These are phyloP conservation scores for Triplophysa siluroides DNA, from an alignment of 2,113 vertebrate species.

Conservation along the genomic window DNA sequence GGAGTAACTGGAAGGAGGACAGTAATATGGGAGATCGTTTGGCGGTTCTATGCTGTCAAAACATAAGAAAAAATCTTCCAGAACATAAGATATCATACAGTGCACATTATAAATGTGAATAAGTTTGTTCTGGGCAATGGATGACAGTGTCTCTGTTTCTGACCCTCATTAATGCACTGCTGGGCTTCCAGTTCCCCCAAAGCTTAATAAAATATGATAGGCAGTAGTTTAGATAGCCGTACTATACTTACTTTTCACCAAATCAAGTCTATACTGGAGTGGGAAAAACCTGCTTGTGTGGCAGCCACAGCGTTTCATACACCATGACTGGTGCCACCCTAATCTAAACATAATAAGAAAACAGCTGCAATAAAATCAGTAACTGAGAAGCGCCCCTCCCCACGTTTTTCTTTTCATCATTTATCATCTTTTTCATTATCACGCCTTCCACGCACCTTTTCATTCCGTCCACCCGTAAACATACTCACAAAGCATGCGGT, in stretches of 20 bases:
- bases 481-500: neutral
- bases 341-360: neutral
- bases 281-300: neutral
- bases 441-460: neutral
- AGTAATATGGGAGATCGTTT: conserved; percentile 16
- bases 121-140: conserved; percentile 1
- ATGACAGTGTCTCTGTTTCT: neutral
- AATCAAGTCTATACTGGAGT: neutral
- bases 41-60: conserved; percentile 23
- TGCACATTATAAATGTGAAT: neutral
- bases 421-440: neutral
- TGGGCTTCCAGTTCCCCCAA: neutral
- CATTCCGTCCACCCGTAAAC: neutral
- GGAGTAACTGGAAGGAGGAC: conserved; percentile 52
- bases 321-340: neutral
- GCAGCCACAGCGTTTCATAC: neutral
- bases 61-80: conserved; percentile 23
- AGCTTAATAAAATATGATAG: conserved; percentile 24
- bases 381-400: neutral
- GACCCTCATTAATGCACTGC: conserved; percentile 10
- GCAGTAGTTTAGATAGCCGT: conserved; percentile 10
- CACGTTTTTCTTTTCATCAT: neutral
- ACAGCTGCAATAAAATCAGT: neutral
- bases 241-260: neutral
- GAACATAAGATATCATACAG: neutral